phyloP scores from a whole-genome alignment of 2,797 vertebrate genomes.

The Channallabes apus region DNA sequence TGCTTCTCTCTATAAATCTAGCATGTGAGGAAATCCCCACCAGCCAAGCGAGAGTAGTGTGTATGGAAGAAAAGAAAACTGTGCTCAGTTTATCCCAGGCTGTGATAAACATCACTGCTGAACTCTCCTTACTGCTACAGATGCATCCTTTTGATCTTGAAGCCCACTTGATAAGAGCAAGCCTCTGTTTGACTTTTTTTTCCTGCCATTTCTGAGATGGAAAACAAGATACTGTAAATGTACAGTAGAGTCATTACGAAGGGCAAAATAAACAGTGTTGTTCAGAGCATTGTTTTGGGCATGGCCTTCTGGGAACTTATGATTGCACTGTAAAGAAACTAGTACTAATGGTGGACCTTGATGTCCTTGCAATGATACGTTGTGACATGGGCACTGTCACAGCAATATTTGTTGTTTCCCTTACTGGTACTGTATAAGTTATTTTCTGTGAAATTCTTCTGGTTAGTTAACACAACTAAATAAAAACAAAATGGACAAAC shows the following conservation, averaged over 20 bases:
- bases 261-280: conserved; percentile 34
- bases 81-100: conserved; percentile 45
- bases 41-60: conserved; percentile 18
- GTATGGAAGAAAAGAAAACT: conserved; percentile 30
- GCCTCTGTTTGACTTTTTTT: conserved; percentile 31
- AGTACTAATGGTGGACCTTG: not conserved
- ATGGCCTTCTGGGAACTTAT: not conserved
- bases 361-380: not conserved
- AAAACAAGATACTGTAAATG: conserved; percentile 36
- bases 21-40: conserved; percentile 29
- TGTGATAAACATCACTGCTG: not conserved
- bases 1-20: not conserved
- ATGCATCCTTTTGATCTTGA: conserved; percentile 64
- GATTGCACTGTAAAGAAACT: not conserved
- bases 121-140: conserved; percentile 49
- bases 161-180: conserved; percentile 49
- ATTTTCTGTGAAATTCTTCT: not conserved
- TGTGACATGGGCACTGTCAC: not conserved
- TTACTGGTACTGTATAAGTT: not conserved
- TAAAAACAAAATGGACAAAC: no score
- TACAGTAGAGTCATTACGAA: conserved; percentile 25
- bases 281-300: not conserved
- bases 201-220: conserved; percentile 47
- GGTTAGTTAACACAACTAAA: not conserved
- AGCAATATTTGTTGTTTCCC: not conserved